These are phyloP conservation scores for Oenanthe melanoleuca DNA, from an alignment of 2,113 vertebrate species.

Conservation along the genomic window DNA sequence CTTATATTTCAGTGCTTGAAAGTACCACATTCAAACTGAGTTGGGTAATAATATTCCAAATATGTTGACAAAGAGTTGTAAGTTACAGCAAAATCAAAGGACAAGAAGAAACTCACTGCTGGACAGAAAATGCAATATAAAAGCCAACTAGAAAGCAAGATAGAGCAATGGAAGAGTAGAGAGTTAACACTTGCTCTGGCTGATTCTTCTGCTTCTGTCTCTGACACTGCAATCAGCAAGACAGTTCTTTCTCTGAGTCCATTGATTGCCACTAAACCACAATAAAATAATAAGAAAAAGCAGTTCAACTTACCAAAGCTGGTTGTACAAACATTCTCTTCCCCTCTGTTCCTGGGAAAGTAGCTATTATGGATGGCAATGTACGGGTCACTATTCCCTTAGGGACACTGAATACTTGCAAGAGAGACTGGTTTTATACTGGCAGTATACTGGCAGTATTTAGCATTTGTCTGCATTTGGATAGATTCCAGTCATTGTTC, in stretches of 20 bases:
- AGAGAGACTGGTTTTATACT: slow-evolving; percentile 56
- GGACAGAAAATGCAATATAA: neutral
- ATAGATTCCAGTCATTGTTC: slow-evolving; percentile 62
- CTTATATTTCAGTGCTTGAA: neutral
- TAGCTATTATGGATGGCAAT: slow-evolving; percentile 16
- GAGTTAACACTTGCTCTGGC: neutral
- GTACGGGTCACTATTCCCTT: slow-evolving; percentile 37
- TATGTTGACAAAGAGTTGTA: neutral
- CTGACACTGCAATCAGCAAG: neutral
- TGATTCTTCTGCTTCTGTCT: neutral
- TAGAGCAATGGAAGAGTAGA: neutral
- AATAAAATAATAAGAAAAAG: slow-evolving; percentile 41
- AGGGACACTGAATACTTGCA: slow-evolving; percentile 44
- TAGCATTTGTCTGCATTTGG: slow-evolving; percentile 47
- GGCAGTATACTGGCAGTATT: slow-evolving; percentile 32
- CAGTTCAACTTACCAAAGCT: slow-evolving; percentile 19
- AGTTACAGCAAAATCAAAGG: neutral
- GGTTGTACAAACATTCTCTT: slow-evolving; percentile 45
- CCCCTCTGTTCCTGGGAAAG: slow-evolving; percentile 41
- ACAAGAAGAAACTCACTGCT: neutral
- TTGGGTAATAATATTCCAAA: neutral
- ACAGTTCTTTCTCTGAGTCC: neutral
- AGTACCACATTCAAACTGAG: neutral
- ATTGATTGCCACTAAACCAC: neutral
- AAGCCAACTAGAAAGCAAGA: neutral